Evolutionary conservation across 2,113 vertebrate species (phyloP), one percentile per base, ranked within the genome.

Genomic region (Atractosteus spatula): DNA sequence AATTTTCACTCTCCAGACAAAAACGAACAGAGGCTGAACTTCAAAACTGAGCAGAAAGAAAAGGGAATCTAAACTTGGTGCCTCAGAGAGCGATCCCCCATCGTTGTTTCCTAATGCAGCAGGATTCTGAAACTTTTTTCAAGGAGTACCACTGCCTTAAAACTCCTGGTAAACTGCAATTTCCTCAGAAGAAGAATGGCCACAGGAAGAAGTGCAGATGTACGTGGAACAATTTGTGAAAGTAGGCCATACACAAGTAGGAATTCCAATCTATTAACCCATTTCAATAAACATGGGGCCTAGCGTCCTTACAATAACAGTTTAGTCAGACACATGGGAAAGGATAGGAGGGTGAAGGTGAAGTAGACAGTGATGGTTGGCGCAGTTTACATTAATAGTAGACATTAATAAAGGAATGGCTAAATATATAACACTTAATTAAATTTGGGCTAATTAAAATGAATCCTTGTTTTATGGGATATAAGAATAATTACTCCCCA

Each of bases 391-490:
- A 83, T 88, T 88, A 89, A 88, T 84, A 76, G 77, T 77, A 73
- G 62, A 74, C 79, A 79, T 88, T 90, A 85, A 83, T 78, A 88
- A 87, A 83, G 72, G 59, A 74, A 76, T 71, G 14, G 74, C 83
- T 88, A 86, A 88, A 91, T 89, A 89, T 90, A 86, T 83, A 85
- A 71, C 43, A 75, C 83, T 89, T 90, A 87, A 90, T 91, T 91
- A 90, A 89, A 89, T 80, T 78, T 80, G 79, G 81, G 77, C 75
- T 89, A 89, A 89, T 87, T 85, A 81, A 88, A 83, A 83, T 51
- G 68, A 83, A 87, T 85, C 79, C 78, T 43, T 63, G 76, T 81
- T 88, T 88, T 86, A 88, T 81, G 79, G 81, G 82, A 89, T 81
- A 84, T 85, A 82, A 83, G 81, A 80, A 80, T 85, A 90, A 90